phyloP scores from a whole-genome alignment of 2,113 vertebrate species.

The Chascanopsetta lugubris region DNA sequence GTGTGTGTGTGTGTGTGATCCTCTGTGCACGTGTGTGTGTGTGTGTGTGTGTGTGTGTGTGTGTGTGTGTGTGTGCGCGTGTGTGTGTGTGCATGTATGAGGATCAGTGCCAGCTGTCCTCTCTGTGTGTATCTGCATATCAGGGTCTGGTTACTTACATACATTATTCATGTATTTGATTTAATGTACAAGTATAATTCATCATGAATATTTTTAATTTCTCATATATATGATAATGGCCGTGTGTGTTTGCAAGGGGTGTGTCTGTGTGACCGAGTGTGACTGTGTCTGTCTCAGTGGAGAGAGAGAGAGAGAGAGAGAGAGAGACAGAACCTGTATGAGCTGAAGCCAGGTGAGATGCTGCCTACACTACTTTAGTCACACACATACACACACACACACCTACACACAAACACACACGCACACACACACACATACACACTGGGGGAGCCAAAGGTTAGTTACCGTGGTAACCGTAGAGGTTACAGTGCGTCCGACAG shows the following conservation, averaged over 20 bases:
- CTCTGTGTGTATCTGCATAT: conserved; percentile 20
- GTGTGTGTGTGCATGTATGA: background rate
- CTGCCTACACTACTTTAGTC: conserved; percentile 16
- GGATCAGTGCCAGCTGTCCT: conserved; percentile 6
- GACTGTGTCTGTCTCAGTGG: conserved; percentile 17
- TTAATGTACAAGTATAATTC: conserved; percentile 62
- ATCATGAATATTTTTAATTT: conserved; percentile 65
- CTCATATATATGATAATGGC: conserved; percentile 75
- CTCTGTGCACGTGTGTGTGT: conserved; percentile 6
- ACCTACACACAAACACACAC: background rate
- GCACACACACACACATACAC: background rate
- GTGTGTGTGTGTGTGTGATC: conserved; percentile 5
- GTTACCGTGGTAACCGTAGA: no score
- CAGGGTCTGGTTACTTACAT: conserved; percentile 27
- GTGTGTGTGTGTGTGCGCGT: background rate
- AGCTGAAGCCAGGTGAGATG: conserved; percentile 22
- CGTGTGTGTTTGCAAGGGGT: conserved; percentile 43
- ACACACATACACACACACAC: conserved; percentile 17
- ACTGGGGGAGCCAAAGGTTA: background rate
- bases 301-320: conserved; percentile 35
- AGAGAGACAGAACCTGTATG: conserved; percentile 12
- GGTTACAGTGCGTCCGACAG: no score
- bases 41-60: conserved; percentile 1
- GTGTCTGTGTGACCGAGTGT: conserved; percentile 29
- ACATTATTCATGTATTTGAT: conserved; percentile 60